Conservation (phyloP, 2,797 vertebrate species). For the Bryconaethiops microstoma region DNA sequence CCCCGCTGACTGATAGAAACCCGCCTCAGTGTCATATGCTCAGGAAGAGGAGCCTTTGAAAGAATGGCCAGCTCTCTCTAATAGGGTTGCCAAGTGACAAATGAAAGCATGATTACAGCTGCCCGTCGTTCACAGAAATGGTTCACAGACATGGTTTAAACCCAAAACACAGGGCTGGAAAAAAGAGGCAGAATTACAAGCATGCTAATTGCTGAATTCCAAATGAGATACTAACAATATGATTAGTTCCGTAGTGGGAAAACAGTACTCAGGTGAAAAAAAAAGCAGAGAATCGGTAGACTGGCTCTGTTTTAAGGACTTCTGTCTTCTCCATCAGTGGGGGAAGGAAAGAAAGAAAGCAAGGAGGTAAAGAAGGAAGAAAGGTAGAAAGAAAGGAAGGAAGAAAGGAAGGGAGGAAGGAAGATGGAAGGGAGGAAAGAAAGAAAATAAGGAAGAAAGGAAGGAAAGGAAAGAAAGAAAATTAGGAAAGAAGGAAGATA, state of each 20-base stretch:
- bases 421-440: not conserved
- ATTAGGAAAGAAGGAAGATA: not conserved
- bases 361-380: not conserved
- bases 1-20: not conserved
- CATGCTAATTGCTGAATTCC: not conserved
- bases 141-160: too few species aligned
- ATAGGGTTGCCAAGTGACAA: slow-evolving; percentile 46
- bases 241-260: not conserved
- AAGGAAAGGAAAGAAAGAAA: not conserved
- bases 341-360: too few species aligned
- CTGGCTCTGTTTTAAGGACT: not conserved
- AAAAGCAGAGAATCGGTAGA: not conserved
- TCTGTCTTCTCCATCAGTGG: not conserved
- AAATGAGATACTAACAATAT: not conserved
- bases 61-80: not conserved
- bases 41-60: slow-evolving; percentile 29
- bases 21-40: slow-evolving; percentile 3
- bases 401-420: not conserved
- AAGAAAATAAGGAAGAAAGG: too few species aligned
- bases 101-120: slow-evolving; percentile 16
- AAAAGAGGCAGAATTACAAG: slow-evolving; percentile 5
- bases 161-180: not conserved
- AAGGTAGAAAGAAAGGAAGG: not conserved
- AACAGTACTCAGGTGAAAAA: not conserved
- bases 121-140: not conserved